Conservation (phyloP, 2,888 invertebrate genomes). For the Acrocera orbiculus region DNA sequence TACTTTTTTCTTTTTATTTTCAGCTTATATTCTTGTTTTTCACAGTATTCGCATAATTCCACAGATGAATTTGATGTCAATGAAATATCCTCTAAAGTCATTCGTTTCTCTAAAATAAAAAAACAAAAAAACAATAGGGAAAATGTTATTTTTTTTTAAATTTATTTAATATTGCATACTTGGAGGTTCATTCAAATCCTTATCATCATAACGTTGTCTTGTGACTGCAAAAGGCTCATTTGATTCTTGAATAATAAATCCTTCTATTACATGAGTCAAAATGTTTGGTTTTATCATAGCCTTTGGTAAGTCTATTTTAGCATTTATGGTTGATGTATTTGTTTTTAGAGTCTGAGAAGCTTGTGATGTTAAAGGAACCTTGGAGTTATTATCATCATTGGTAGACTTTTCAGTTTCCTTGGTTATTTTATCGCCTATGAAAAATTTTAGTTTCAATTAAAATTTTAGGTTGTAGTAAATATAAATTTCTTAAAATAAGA, state of each 20-base stretch:
- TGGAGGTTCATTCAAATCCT: constrained; percentile 57
- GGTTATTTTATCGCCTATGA: no score
- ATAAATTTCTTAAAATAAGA: no score
- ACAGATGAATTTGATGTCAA: constrained; percentile 16
- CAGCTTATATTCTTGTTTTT: constrained; percentile 41
- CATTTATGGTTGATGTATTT: constrained; percentile 22
- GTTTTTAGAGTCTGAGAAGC: no score
- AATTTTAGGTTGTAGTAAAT: no score
- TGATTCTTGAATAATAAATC: constrained; percentile 91
- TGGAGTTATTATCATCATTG: no score
- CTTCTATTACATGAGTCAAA: constrained; percentile 89
- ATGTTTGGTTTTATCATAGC: constrained; percentile 93
- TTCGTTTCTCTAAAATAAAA: constrained; percentile 23
- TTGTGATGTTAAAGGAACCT: no score
- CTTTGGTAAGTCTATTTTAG: constrained; percentile 45
- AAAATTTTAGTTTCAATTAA: no score
- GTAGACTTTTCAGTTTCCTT: no score
- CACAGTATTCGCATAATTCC: constrained; percentile 51
- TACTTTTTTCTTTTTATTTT: constrained; percentile 61
- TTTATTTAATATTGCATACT: constrained; percentile 38
- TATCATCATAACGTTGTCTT: constrained; percentile 38
- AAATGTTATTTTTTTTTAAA: neutral
- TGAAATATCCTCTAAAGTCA: constrained; percentile 18
- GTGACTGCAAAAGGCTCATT: constrained; percentile 79
- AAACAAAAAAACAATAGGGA: constrained; percentile 7